Percentiles rank a stretch among this genome's conserved stretches.
These are phyloP conservation scores for Semnornis frantzii DNA, from an alignment of 2,113 vertebrate species.

Conservation along the genomic window DNA sequence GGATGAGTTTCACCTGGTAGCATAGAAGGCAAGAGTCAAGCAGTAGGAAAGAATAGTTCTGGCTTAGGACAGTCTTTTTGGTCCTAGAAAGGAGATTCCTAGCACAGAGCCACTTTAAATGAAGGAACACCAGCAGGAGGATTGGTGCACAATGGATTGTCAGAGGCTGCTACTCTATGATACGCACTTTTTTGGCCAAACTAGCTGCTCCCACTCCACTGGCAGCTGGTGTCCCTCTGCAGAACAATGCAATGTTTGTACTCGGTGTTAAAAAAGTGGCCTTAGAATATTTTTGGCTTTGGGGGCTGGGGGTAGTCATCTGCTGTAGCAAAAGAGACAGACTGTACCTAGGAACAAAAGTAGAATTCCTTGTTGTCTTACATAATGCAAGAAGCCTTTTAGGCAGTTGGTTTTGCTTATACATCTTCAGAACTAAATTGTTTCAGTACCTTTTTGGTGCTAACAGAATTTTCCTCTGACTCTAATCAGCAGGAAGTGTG, in stretches of 20 bases:
- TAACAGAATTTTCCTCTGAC: not conserved
- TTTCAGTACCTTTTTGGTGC: not conserved
- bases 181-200: not conserved
- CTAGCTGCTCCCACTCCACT: too few relatives aligned
- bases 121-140: not conserved
- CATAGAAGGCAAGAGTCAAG: not conserved
- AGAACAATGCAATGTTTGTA: not conserved
- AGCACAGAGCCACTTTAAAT: not conserved
- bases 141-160: not conserved
- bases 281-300: not conserved
- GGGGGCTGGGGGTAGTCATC: too few relatives aligned
- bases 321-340: not conserved
- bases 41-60: not conserved
- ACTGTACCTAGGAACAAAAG: not conserved
- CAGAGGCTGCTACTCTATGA: not conserved
- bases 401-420: not conserved
- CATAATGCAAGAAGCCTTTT: not conserved
- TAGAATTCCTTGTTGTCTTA: not conserved
- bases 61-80: not conserved
- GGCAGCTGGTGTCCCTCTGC: not conserved
- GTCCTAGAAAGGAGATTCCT: not conserved
- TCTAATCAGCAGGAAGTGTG: not conserved
- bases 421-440: not conserved
- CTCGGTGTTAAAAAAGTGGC: not conserved
- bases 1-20: not conserved